Base-by-base conservation (phyloP, 2,113 vertebrate species). In the Natator depressus region DNA sequence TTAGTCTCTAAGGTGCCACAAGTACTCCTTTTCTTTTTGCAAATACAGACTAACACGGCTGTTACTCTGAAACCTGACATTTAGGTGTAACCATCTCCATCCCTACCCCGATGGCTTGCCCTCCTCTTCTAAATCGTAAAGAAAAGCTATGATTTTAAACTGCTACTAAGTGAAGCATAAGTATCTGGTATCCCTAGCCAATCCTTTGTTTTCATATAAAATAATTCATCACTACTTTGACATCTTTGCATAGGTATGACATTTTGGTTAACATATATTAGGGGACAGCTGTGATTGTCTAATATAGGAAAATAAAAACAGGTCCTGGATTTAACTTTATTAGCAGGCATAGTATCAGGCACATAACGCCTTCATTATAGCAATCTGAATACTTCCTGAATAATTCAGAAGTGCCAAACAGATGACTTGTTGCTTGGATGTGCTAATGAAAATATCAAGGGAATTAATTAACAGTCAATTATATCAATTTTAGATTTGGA, bases 381-480 rank as follows among this genome's bases (percentile, higher is more conserved):
- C 97, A 96, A 96, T 97, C 96, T 89, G 94, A 98, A 97, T 96
- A 97, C 96, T 97, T 97, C 86, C 96, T 98, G 98, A 99, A 98
- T 98, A 98, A 99, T 99, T 98, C 98, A 99, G 94, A 95, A 96
- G 97, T 97, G 98, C 98, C 98, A 97, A 98, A 98, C 94, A 98
- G 97, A 98, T 97, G 97, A 99, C 98, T 98, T 99, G 98, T 98
- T 98, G 98, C 98, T 98, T 97, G 97, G 97, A 98, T 98, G 98
- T 98, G 99, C 98, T 98, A 98, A 98, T 98, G 98, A 98, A 99
- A 99, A 99, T 98, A 98, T 98, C 99, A 98, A 99, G 98, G 98
- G 99, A 99, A 99, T 99, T 99, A 99, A 99, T 99, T 99, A 99
- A 99, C 98, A 99, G 98, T 99, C 99, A 99, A 98, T 99, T 99